Evolutionary conservation across 2,797 vertebrate genomes (phyloP).

Genomic region (Trematomus bernacchii): DNA sequence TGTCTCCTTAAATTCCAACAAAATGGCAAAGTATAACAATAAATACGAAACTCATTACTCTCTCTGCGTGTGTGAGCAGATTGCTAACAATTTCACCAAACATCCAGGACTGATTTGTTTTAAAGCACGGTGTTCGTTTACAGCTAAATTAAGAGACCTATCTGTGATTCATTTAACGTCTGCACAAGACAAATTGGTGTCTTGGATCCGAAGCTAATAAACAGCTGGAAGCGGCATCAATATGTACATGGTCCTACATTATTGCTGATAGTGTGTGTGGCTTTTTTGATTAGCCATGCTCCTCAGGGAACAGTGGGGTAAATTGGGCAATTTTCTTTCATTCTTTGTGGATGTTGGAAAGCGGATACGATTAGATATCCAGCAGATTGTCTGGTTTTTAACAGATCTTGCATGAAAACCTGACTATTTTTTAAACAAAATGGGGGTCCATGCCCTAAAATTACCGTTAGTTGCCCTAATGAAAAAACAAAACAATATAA

Average conservation of each 20-base stretch:
- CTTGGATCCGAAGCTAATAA: constrained; percentile 55
- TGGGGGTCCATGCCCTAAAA: not conserved
- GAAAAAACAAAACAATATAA: not conserved
- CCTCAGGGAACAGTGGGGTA: constrained; percentile 29
- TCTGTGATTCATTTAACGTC: constrained; percentile 58
- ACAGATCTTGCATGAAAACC: not conserved
- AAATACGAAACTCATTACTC: constrained; percentile 45
- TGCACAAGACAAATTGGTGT: constrained; percentile 57
- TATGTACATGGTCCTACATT: constrained; percentile 45
- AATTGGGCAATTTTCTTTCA: constrained; percentile 44
- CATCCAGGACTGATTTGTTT: constrained; percentile 55
- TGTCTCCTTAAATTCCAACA: constrained; percentile 17
- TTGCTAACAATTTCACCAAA: constrained; percentile 47
- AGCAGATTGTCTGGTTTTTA: constrained; percentile 2
- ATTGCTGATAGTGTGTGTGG: constrained; percentile 50
- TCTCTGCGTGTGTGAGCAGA: constrained; percentile 45
- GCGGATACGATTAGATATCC: constrained; percentile 14
- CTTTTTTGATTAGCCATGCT: constrained; percentile 59
- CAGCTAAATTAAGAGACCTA: constrained; percentile 46
- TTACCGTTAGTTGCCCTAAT: not conserved
- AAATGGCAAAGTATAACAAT: constrained; percentile 17
- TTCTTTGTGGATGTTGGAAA: constrained; percentile 25
- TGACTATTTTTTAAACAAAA: constrained; percentile 13
- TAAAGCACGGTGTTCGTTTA: constrained; percentile 53
- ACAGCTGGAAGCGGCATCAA: constrained; percentile 52